Conservation (phyloP, 1,140 invertebrate genomes). For the Hyphantria cunea region DNA sequence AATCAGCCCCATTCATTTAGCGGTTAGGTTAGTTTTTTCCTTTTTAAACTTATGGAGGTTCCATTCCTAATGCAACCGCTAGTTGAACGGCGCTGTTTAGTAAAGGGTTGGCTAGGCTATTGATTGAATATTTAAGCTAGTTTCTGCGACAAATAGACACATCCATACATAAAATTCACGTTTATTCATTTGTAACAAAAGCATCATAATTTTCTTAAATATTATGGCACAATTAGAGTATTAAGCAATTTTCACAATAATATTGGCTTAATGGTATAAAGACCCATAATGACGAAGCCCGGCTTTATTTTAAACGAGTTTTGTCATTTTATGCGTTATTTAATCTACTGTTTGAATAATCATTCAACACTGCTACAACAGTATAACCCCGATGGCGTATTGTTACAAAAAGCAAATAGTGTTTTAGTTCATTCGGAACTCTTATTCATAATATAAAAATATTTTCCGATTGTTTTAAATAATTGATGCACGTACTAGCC, state of each 20-base stretch:
- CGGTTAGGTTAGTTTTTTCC: too few relatives aligned
- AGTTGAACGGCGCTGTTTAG: too few relatives aligned
- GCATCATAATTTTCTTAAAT: constrained; percentile 14
- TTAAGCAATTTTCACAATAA: constrained; percentile 26
- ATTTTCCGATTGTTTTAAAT: too few relatives aligned
- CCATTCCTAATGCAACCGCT: too few relatives aligned
- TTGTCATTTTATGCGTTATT: constrained; percentile 8
- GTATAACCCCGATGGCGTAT: constrained; percentile 18
- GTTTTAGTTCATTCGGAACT: background rate
- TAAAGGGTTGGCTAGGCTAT: too few relatives aligned
- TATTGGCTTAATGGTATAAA: constrained; percentile 27
- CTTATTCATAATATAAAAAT: background rate
- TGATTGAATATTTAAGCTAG: too few relatives aligned
- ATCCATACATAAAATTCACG: constrained; percentile 19
- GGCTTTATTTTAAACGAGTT: constrained; percentile 14
- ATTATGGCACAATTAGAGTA: constrained; percentile 13
- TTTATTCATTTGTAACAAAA: constrained; percentile 24
- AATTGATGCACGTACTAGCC: too few relatives aligned
- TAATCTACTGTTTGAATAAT: constrained; percentile 3
- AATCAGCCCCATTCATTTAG: too few relatives aligned
- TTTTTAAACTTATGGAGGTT: too few relatives aligned
- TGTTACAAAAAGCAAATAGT: background rate
- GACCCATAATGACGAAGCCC: constrained; percentile 5
- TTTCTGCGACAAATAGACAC: too few relatives aligned
- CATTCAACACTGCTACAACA: constrained; percentile 11